Percentiles rank a stretch among this genome's conserved stretches.
phyloP scores from a whole-genome alignment of 35 echinoderm and acorn worm species.

The Lytechinus variegatus region DNA sequence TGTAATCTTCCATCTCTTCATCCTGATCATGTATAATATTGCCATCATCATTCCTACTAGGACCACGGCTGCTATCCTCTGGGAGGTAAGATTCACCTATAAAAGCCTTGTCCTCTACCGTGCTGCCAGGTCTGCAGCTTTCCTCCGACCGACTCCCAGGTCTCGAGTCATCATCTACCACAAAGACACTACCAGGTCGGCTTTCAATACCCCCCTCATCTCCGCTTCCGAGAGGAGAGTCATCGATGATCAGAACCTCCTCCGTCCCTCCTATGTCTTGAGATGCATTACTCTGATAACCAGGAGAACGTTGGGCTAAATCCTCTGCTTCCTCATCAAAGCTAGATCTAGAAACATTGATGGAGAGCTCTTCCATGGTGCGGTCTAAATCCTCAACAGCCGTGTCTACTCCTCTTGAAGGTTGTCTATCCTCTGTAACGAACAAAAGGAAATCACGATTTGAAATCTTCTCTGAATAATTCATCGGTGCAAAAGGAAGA shows the following conservation, averaged over 20 bases:
- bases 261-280: not conserved
- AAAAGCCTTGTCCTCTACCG: slow-evolving; percentile 13
- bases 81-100: not conserved
- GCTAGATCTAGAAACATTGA: not conserved
- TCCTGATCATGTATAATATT: not conserved
- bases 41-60: not conserved
- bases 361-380: slow-evolving; percentile 31
- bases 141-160: not conserved
- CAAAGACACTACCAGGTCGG: slow-evolving; percentile 24
- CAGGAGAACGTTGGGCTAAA: not conserved
- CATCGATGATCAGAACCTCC: not conserved
- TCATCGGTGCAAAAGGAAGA: not conserved
- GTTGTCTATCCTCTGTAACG: not conserved
- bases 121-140: not conserved
- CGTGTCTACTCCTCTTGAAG: slow-evolving; percentile 2
- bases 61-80: not conserved
- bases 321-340: not conserved
- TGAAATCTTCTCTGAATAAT: not conserved
- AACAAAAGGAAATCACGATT: not conserved
- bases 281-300: not conserved
- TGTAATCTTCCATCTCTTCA: not conserved
- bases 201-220: not conserved
- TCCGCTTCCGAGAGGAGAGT: not conserved
- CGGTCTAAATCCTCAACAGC: slow-evolving; percentile 29
- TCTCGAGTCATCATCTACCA: slow-evolving; percentile 19